Conservation (phyloP, 2,113 vertebrate genomes). For the Nibea coibor region DNA sequence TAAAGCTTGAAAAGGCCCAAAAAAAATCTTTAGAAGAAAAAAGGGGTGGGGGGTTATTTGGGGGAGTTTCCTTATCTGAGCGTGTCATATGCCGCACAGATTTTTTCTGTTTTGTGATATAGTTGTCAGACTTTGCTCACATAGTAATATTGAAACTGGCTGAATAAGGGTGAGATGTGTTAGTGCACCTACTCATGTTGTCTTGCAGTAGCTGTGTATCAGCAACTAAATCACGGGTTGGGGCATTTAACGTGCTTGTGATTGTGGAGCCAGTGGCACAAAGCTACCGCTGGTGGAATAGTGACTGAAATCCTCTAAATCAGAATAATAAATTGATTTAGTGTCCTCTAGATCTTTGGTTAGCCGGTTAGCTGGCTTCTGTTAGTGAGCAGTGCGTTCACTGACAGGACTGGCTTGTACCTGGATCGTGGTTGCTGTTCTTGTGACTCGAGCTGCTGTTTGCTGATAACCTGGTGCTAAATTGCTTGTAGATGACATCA, state of each 20-base stretch:
- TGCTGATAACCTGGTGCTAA: constrained; percentile 30
- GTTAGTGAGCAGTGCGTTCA: neutral
- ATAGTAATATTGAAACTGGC: too few relatives aligned
- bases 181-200: neutral
- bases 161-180: neutral
- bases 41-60: too few relatives aligned
- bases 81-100: neutral
- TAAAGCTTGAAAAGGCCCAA: too few relatives aligned
- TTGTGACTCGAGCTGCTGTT: constrained; percentile 2
- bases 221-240: neutral
- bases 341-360: neutral
- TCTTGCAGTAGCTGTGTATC: neutral
- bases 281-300: neutral
- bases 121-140: neutral
- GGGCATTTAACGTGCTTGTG: neutral
- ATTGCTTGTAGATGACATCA: constrained; percentile 8
- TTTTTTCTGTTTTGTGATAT: neutral
- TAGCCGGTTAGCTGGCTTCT: neutral
- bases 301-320: neutral
- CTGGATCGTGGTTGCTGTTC: neutral
- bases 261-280: neutral
- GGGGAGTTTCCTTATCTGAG: neutral
- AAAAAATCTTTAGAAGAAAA: too few relatives aligned
- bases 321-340: neutral
- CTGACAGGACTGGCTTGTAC: neutral